Evolutionary conservation across 2,797 vertebrate species (phyloP), one percentile per base, ranked within the genome.

Genomic region (Sciurus carolinensis): DNA sequence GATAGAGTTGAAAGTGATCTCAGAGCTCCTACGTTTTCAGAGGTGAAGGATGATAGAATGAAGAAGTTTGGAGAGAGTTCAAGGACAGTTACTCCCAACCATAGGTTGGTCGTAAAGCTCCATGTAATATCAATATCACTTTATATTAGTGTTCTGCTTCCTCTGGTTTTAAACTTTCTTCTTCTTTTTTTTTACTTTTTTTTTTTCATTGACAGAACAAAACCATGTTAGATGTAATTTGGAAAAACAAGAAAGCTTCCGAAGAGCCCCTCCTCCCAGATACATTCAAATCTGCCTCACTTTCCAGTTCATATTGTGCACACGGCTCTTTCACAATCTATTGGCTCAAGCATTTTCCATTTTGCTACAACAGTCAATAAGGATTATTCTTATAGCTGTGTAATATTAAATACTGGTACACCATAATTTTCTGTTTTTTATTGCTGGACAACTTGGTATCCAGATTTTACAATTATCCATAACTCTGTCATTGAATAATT

Each of bases 131-230:
- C 39, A 52, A 12, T 36, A 62, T 67, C 52, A 66, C 26, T 44
- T 75, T 22, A 80, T 42, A 30, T 17, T 77, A 73, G 42, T 4
- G 7, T 36, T 72, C 52, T 42, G 30, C 15, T 52, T 91, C 8
- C 36, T 91, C 67, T 2, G 18, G 66, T 47, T 92, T 76, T 89
- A 89, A 77, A 71, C 66, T 95, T 75, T 47, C 22, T 86, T 30
- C 84, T 15, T 47, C 44, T 47, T 47, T 50, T 57, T 20, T 54
- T 54, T 57, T 18, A 42, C 24, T 62, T 1, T 39, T 36, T 54
- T 62, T 62, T 84, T 87, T 87, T 62, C 9, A 95, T 14, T 67
- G 36, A 94, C 71, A 97, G 28, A 42, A 83, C 20, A 75, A 93
- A 91, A 13, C 14, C 6, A 81, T 36, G 30, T 91, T 87, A 90